phyloP scores from a whole-genome alignment of 2,113 vertebrate species.

The Halcyon senegalensis region DNA sequence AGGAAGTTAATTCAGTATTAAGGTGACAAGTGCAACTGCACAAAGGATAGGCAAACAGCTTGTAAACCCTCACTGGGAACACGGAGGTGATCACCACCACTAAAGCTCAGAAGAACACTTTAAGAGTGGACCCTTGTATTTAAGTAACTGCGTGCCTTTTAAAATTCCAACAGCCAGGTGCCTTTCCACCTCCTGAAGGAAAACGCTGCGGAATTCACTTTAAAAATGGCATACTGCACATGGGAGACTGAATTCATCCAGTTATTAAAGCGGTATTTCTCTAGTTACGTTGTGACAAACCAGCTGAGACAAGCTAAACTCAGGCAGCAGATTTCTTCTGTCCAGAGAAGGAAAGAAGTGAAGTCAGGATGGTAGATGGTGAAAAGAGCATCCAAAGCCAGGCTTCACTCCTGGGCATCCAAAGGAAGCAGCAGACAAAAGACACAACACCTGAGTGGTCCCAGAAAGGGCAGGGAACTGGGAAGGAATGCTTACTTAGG shows the following conservation, averaged over 20 bases:
- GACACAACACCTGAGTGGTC: not conserved
- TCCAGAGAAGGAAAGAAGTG: not conserved
- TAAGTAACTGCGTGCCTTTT: not conserved
- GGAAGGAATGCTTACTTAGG: not conserved
- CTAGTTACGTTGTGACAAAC: not conserved
- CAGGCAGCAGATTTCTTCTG: not conserved
- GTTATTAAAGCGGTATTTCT: not conserved
- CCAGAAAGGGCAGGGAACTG: not conserved
- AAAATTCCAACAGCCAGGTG: not conserved
- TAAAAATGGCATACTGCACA: not conserved
- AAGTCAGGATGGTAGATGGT: not conserved
- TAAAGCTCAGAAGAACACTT: not conserved
- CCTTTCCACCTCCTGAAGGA: not conserved
- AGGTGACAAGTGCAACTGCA: not conserved
- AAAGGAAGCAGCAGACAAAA: not conserved
- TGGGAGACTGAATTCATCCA: not conserved
- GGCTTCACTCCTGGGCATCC: not conserved
- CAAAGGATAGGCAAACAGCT: not conserved
- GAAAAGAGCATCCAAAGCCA: not conserved
- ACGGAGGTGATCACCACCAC: not conserved
- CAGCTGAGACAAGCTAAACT: not conserved
- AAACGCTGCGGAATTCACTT: not conserved
- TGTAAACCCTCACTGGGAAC: not conserved
- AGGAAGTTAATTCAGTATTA: not conserved
- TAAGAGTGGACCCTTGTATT: not conserved